Evolutionary conservation across 2,888 invertebrate genomes (phyloP).

Genomic region (Gasteruption jaculator): DNA sequence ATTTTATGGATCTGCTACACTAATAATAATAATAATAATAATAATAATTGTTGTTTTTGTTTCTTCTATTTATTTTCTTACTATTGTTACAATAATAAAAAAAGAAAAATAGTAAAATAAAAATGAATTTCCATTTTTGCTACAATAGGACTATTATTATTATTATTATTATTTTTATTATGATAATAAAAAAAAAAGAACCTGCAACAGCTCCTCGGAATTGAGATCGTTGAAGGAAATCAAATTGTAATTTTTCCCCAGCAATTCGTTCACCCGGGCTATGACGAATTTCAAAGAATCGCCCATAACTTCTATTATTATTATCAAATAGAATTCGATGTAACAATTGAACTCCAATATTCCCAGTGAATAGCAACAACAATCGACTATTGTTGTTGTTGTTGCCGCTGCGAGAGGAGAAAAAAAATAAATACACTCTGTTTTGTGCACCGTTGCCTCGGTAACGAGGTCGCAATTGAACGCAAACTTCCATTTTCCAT

Average conservation of each 20-base stretch:
- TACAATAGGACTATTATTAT: slow-evolving; percentile 1
- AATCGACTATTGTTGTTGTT: too few species aligned
- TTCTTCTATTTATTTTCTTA: slow-evolving; percentile 11
- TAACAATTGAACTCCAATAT: slow-evolving; percentile 29
- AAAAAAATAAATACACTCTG: too few species aligned
- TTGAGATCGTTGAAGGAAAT: slow-evolving; percentile 81
- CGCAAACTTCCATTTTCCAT: too few species aligned
- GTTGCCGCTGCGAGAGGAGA: too few species aligned
- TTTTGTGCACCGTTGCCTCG: too few species aligned
- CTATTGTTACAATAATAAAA: too few species aligned
- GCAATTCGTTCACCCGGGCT: slow-evolving; percentile 67
- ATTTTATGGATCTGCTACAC: too few species aligned
- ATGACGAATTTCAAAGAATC: slow-evolving; percentile 68
- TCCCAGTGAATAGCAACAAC: slow-evolving; percentile 6
- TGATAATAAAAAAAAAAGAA: too few species aligned
- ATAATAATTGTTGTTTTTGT: slow-evolving; percentile 7
- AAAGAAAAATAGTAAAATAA: too few species aligned
- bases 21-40: slow-evolving; percentile 3
- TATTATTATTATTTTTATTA: too few species aligned
- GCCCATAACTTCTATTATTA: slow-evolving; percentile 53
- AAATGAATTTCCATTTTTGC: too few species aligned
- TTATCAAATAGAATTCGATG: slow-evolving; percentile 26
- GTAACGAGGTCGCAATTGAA: too few species aligned
- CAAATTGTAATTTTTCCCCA: slow-evolving; percentile 72
- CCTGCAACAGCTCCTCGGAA: slow-evolving; percentile 71